Evolutionary conservation across 2,113 vertebrate genomes (phyloP).

Genomic region (Caranx melampygus): DNA sequence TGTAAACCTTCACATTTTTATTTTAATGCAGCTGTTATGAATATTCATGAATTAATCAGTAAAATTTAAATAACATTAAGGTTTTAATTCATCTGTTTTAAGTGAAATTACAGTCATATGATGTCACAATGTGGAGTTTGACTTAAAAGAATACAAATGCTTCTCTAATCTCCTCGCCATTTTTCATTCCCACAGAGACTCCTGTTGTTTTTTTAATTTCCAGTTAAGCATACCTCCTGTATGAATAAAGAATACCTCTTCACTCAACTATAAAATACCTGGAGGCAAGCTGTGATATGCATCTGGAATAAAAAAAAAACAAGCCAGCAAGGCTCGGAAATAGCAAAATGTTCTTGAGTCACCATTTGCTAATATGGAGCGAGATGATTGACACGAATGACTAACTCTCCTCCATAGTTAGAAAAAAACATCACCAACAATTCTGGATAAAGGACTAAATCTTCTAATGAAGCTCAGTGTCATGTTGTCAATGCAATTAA

Average conservation of each 20-base stretch:
- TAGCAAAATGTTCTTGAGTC: constrained; percentile 20
- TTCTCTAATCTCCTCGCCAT: too few relatives aligned
- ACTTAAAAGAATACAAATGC: background rate
- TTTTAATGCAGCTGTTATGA: background rate
- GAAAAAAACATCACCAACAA: background rate
- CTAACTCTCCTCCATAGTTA: background rate
- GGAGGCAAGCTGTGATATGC: background rate
- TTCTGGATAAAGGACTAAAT: constrained; percentile 14
- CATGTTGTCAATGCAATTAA: constrained; percentile 14
- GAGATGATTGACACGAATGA: constrained; percentile 15
- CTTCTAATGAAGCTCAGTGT: constrained; percentile 16
- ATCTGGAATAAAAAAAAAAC: constrained; percentile 9
- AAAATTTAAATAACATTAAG: background rate
- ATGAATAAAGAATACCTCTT: constrained; percentile 8
- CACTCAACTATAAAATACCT: constrained; percentile 9
- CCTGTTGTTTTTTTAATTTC: background rate
- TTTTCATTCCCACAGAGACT: background rate
- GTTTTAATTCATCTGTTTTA: background rate
- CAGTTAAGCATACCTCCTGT: constrained; percentile 12
- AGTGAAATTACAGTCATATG: background rate
- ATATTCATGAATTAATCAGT: background rate
- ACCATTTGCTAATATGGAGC: background rate
- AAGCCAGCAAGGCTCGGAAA: constrained; percentile 1
- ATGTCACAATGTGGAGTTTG: background rate
- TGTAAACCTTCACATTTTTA: too few relatives aligned